These are phyloP conservation scores for Oryzias curvinotus DNA, from an alignment of 2,113 vertebrate species.

Conservation along the genomic window DNA sequence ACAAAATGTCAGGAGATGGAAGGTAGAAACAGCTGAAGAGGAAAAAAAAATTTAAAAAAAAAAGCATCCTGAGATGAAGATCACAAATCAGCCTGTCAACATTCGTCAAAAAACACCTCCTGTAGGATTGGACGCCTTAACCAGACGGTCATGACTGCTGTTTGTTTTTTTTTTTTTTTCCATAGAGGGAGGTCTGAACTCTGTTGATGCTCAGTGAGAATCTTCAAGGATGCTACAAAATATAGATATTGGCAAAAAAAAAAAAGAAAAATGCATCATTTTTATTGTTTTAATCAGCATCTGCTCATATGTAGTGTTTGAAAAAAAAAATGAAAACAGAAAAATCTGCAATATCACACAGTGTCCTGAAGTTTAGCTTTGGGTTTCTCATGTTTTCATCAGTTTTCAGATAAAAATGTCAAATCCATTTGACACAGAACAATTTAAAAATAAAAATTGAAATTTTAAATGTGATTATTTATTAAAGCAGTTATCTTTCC, in stretches of 20 bases:
- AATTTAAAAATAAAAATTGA: background rate
- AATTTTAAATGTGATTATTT: no score
- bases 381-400: slow-evolving; percentile 2
- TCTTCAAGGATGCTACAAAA: no score
- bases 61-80: slow-evolving; percentile 11
- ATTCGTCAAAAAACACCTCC: background rate
- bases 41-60: slow-evolving; percentile 5
- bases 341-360: background rate
- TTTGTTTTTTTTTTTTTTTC: no score
- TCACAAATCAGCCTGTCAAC: slow-evolving; percentile 7
- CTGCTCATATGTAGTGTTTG: slow-evolving; percentile 23
- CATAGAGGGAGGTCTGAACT: no score
- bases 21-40: no score
- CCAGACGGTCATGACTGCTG: background rate
- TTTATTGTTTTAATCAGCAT: slow-evolving; percentile 1
- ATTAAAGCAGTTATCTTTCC: no score
- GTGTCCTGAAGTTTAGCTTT: slow-evolving; percentile 15
- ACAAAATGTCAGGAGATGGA: slow-evolving; percentile 14
- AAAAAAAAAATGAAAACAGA: background rate
- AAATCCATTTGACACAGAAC: background rate
- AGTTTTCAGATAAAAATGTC: background rate
- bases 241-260: background rate
- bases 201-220: no score
- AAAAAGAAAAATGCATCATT: background rate
- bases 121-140: background rate